Base-by-base conservation (phyloP, 1,140 invertebrate genomes). In the Aphis gossypii region DNA sequence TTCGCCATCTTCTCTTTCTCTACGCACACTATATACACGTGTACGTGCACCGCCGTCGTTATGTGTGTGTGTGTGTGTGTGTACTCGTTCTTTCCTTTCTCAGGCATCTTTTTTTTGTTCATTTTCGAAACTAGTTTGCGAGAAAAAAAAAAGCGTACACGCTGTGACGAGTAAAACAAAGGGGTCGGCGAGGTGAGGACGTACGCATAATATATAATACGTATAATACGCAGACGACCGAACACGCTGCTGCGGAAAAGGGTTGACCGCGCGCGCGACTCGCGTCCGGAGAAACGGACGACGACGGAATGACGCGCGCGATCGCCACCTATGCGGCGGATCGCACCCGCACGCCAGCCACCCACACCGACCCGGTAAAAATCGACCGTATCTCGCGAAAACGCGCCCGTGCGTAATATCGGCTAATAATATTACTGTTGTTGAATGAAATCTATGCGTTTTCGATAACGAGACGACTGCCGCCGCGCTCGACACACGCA, bases 371-470 rank as follows among this genome's bases (percentile, higher is more conserved):
- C 60, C 60, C 21, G 14, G n/a, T 23, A 14, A 76, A 76, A 51
- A 51, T 51, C 44, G n/a, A 25, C 14, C 25, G 68, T 14, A n/a
- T 35, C 30, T 35, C 30, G 38, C 68, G 56, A 84, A 92, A 92
- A 92, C 82, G 91, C 11, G 46, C 9, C 30, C 41, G 91, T 35
- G 21, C 90, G 90, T 38, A 90, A 44, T 89, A 48, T 76, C 60
- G 18, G 18, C 8, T 14, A 41, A 41, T 41, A 41, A 41, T 41
- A 46, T 35, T 35, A 56, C 35, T 25, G 30, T 93, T 93, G 51
- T 86, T 93, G 92, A 93, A 93, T 93, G 92, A 93, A 93, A 93
- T 93, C 86, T 56, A 93, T 56, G 48, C 82, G 82, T 93, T 93
- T 93, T 93, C 35, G 92, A n/a, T 86, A 56, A 86, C 56, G 91